Conservation (phyloP, 2,888 invertebrate genomes). For the Andrena bucephala region DNA sequence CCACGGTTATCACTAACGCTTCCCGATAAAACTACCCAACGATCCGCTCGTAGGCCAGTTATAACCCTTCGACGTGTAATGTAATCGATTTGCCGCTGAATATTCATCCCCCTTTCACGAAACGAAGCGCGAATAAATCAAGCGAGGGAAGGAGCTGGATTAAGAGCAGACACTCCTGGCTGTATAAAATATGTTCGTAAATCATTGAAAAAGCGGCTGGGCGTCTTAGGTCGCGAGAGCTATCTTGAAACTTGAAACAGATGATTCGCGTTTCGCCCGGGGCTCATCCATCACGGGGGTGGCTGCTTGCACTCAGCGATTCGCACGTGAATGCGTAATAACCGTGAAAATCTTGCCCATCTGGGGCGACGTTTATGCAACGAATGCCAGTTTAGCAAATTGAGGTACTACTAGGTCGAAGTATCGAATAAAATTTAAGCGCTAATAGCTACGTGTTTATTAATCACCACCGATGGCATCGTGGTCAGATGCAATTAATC, state of each 20-base stretch:
- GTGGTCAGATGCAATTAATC: background rate
- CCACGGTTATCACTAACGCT: background rate
- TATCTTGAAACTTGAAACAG: constrained; percentile 34
- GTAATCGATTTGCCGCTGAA: constrained; percentile 39
- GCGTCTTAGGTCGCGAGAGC: constrained; percentile 37
- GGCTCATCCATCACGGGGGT: constrained; percentile 55
- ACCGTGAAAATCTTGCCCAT: constrained; percentile 40
- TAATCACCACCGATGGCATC: too few species aligned
- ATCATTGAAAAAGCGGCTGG: constrained; percentile 42
- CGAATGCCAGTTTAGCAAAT: background rate
- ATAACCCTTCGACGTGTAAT: background rate
- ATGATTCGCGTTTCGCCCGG: constrained; percentile 41
- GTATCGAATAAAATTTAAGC: constrained; percentile 1
- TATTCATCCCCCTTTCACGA: constrained; percentile 12
- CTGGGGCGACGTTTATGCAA: constrained; percentile 28
- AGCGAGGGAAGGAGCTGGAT: constrained; percentile 29
- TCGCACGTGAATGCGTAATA: constrained; percentile 52
- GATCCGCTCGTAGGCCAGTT: background rate
- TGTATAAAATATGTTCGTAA: constrained; percentile 48
- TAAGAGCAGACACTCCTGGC: constrained; percentile 33
- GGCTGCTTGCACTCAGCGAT: constrained; percentile 25
- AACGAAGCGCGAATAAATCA: constrained; percentile 51
- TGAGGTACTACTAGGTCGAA: background rate
- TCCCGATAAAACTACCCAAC: background rate
- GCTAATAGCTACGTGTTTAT: background rate